phyloP scores from a whole-genome alignment of 1,140 invertebrate species.

The Rhopalosiphum maidis region DNA sequence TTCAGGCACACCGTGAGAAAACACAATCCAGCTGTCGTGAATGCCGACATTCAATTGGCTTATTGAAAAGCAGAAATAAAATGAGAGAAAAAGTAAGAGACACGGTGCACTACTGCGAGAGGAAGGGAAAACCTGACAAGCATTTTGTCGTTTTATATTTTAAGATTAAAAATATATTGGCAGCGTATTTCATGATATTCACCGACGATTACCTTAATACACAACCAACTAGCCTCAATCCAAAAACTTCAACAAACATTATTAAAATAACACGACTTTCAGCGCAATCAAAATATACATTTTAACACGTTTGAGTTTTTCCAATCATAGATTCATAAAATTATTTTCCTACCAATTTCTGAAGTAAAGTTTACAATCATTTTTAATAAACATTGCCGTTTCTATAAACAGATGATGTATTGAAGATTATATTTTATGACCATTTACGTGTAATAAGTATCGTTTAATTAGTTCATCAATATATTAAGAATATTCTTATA shows the following conservation, averaged over 20 bases:
- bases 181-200: not conserved
- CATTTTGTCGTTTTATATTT: not conserved
- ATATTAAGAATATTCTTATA: not conserved
- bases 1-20: conserved; percentile 31
- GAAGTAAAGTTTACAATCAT: not conserved
- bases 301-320: not conserved
- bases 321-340: not conserved
- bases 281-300: not conserved
- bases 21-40: conserved; percentile 32
- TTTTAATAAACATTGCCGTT: not conserved
- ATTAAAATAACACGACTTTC: not conserved
- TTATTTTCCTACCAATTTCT: not conserved
- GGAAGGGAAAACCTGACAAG: not conserved
- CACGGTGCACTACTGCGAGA: not conserved
- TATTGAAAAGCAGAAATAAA: conserved; percentile 31
- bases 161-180: conserved; percentile 29
- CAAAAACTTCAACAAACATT: not conserved
- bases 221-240: not conserved
- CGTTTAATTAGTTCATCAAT: not conserved
- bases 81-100: not conserved
- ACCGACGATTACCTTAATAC: not conserved
- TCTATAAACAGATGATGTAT: not conserved
- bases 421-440: not conserved
- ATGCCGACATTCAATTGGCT: conserved; percentile 38
- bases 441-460: not conserved